Conservation (phyloP, 2,113 vertebrate genomes). For the Callorhinus ursinus region DNA sequence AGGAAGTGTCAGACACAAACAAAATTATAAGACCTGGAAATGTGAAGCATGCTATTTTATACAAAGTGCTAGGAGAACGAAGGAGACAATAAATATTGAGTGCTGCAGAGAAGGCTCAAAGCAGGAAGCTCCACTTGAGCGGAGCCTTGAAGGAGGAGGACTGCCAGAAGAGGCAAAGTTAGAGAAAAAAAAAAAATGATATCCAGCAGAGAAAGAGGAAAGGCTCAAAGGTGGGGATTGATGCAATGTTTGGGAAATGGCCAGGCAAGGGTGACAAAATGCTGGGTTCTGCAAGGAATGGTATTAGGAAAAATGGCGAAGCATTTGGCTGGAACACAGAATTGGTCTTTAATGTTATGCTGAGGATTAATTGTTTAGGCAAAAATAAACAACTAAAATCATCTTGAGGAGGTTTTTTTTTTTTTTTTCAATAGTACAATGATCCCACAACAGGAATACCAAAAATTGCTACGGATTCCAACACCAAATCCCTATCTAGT, state of each 20-base stretch:
- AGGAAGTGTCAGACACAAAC: not conserved
- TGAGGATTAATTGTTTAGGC: not conserved
- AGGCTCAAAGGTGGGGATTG: not conserved
- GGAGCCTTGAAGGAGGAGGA: not conserved
- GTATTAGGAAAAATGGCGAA: not conserved
- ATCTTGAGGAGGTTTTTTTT: not conserved
- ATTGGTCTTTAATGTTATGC: not conserved
- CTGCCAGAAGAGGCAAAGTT: not conserved
- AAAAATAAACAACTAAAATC: not conserved
- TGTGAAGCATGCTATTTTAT: not conserved
- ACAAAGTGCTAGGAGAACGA: not conserved
- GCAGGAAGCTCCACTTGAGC: not conserved
- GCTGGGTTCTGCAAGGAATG: not conserved
- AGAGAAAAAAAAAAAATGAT: not conserved
- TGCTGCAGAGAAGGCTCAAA: not conserved
- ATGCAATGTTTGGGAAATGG: not conserved
- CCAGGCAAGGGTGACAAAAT: not conserved
- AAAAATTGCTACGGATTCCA: not conserved
- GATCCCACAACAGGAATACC: not conserved
- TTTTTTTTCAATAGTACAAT: not conserved
- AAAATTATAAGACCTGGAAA: not conserved
- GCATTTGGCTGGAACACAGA: not conserved
- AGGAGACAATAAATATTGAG: not conserved
- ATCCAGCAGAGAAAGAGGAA: not conserved
- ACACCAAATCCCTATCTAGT: not conserved